A percentile compares a stretch with the other conserved stretches of the same genome.
phyloP scores from a whole-genome alignment of 2,113 vertebrate genomes.

The Neopipo cinnamomea region DNA sequence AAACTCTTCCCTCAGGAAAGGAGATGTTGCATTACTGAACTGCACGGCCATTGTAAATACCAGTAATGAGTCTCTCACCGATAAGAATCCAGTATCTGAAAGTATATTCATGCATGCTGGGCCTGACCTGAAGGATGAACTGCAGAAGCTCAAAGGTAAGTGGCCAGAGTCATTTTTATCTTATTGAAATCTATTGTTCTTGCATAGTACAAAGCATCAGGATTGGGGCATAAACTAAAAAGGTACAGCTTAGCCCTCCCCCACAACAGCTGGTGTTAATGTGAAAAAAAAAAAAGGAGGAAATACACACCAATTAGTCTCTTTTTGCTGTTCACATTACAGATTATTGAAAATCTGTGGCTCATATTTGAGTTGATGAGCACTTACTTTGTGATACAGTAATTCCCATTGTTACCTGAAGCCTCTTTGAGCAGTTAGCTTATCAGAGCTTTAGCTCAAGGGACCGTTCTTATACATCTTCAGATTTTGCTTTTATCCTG shows the following conservation, averaged over 20 bases:
- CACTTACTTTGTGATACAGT: neutral
- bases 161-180: neutral
- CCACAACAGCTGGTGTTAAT: neutral
- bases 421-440: neutral
- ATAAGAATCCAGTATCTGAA: constrained; percentile 94
- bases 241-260: too few relatives aligned
- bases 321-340: neutral
- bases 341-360: neutral
- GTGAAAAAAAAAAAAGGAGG: neutral
- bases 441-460: neutral
- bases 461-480: neutral
- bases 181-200: neutral
- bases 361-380: neutral
- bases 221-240: neutral
- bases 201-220: neutral
- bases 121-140: constrained; percentile 88
- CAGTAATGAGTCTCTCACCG: constrained; percentile 91
- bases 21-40: constrained; percentile 88
- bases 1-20: constrained; percentile 76
- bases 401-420: neutral
- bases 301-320: neutral
- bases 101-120: constrained; percentile 89
- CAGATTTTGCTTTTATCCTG: neutral
- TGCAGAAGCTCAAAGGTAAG: constrained; percentile 93
- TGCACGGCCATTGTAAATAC: constrained; percentile 95